Base-by-base conservation (phyloP, 2,797 vertebrate species). In the Acropternis orthonyx region DNA sequence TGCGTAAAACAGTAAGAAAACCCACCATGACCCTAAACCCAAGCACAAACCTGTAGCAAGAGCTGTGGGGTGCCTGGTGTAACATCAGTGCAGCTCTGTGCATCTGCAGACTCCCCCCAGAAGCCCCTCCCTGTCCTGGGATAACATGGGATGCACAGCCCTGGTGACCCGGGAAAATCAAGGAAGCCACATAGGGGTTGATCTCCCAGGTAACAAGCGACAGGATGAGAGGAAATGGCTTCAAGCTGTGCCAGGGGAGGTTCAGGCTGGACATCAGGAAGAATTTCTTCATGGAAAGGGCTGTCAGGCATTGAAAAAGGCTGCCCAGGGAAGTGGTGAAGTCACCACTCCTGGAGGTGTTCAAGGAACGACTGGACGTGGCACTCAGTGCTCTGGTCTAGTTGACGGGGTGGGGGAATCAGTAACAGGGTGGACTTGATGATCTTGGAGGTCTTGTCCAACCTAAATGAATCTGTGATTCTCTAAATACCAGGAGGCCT, bases 341-440 rank as follows among this genome's bases (percentile, higher is more conserved):
- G 39, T 78, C 0, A 11, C 52, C 59, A 39, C 66, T n/a, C 37
- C 39, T 73, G 67, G 54, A 43, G 12, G 32, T 22, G 21, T 1
- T 32, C 14, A 1, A 36, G 46, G 65, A 49, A 37, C 6, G 10
- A 21, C 43, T 84, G 81, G 74, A 58, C 9, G 22, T 73, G 67
- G 23, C 75, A 73, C 75, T 88, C 0, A 6, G 44, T 0, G 67
- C 52, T 58, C 67, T 58, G 75, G 32, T 37, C 48, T 87, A 32
- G 19, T 49, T 66, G 58, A 71, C 30, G 20, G 0, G 22, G 10
- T 56, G 32, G 43, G 36, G 18, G n/a, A n/a, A 49, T 63, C 3
- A 7, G 36, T 32, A 36, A 56, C 36, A 67, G 23, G 0, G 2
- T 1, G 46, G 68, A 34, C 17, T 69, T 0, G 0, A 1, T 62